Base-by-base conservation (phyloP, 1,140 invertebrate species). In the Drosophila ambigua region DNA sequence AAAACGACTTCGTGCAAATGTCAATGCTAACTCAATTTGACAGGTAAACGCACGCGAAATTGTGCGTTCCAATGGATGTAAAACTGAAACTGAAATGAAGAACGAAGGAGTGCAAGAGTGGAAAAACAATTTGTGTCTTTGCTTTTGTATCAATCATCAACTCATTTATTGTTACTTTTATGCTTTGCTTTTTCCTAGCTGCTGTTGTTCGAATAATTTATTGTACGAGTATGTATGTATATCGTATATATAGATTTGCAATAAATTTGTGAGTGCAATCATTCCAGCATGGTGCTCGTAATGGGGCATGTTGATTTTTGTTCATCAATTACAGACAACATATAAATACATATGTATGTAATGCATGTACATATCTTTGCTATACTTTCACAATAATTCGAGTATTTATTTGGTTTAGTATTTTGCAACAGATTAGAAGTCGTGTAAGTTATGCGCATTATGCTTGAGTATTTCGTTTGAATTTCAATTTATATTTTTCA, bases 101-200 rank as follows among this genome's bases (percentile, higher is more conserved):
- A 31, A 31, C 31, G 7, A 8, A 31, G 28, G 28, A 11, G 31
- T 2, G 31, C 8, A 8, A 39, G 39, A 53, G 43, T 65, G 73
- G 46, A 20, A 72, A 76, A 45, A 65, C 75, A 72, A 49, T 72
- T 55, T 67, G 39, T 43, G 44, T 50, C 46, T 62, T 63, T 71
- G 62, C 62, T 80, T 77, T 77, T 81, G 75, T 82, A 87, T 88
- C 79, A 83, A 88, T 87, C 82, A 88, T 88, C 79, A 87, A 88
- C 83, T 79, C 83, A 72, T 87, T 88, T 87, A 88, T 87, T 88
- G 82, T 88, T 88, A 88, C 67, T 88, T 73, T 78, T 45, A 44
- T 64, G 69, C 65, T 49, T 44, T 58, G 60, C 45, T 54, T 72
- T 60, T 64, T 62, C 63, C 41, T 64, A 44, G 60, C 63, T 45